Percentiles rank a stretch among this genome's conserved stretches.
phyloP scores from a whole-genome alignment of 1,140 invertebrate genomes.

The Lordiphosa collinella region DNA sequence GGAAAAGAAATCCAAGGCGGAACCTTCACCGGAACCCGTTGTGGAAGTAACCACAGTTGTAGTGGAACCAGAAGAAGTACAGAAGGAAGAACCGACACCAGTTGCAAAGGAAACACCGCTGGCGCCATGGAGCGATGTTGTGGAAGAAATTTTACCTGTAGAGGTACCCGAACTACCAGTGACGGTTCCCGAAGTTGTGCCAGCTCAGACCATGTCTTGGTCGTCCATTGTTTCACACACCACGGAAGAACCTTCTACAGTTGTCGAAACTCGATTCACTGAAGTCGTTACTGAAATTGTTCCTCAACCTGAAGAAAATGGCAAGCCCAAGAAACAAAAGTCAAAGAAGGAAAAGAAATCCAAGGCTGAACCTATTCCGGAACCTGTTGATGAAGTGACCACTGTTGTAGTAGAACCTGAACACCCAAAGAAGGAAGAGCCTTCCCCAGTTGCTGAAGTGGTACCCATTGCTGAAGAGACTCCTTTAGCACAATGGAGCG shows the following conservation, averaged over 20 bases:
- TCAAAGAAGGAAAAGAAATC: slow-evolving; percentile 15
- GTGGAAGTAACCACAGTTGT: too few relatives aligned
- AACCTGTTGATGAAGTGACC: not conserved
- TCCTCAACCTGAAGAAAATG: not conserved
- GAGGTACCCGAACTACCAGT: not conserved
- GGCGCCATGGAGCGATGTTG: not conserved
- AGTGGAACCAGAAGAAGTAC: too few relatives aligned
- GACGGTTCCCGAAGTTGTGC: too few relatives aligned
- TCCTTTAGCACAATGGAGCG: too few relatives aligned
- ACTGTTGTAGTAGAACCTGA: not conserved
- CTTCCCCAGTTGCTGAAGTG: too few relatives aligned
- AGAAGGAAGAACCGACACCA: not conserved
- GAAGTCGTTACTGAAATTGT: not conserved
- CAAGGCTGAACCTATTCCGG: not conserved
- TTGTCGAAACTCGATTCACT: not conserved
- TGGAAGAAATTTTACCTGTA: too few relatives aligned
- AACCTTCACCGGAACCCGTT: too few relatives aligned
- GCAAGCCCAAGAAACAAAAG: slow-evolving; percentile 33
- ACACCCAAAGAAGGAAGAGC: too few relatives aligned
- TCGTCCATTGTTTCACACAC: slow-evolving; percentile 4
- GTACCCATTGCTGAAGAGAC: too few relatives aligned
- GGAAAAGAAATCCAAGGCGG: too few relatives aligned
- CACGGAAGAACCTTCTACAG: not conserved
- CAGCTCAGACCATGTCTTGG: not conserved
- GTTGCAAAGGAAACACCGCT: not conserved